Evolutionary conservation across 1,140 invertebrate genomes (phyloP).

Genomic region (Calosoma granatense): DNA sequence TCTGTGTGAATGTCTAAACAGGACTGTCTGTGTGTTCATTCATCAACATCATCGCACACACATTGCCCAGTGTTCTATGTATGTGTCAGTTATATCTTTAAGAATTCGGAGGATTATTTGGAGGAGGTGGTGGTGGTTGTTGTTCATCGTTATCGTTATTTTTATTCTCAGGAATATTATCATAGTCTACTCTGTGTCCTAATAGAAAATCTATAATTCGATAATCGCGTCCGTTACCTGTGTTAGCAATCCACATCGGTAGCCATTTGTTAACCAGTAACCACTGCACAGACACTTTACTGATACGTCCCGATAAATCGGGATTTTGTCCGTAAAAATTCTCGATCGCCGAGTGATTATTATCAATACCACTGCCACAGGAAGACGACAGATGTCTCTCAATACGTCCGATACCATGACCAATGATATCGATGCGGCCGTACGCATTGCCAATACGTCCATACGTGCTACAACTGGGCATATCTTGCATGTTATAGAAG

Average conservation of each 20-base stretch:
- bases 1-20: neutral
- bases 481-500: slow-evolving; percentile 13
- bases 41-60: no score
- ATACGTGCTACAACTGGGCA: slow-evolving; percentile 29
- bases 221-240: slow-evolving; percentile 38
- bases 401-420: slow-evolving; percentile 44
- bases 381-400: slow-evolving; percentile 44
- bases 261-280: slow-evolving; percentile 46
- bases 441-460: slow-evolving; percentile 38
- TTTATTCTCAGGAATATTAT: neutral
- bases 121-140: slow-evolving; percentile 12
- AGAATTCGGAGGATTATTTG: no score
- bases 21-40: neutral
- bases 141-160: neutral
- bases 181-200: slow-evolving; percentile 25
- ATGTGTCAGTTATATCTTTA: no score
- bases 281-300: slow-evolving; percentile 46
- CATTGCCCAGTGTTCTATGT: no score
- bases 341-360: slow-evolving; percentile 30
- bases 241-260: slow-evolving; percentile 45
- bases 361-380: slow-evolving; percentile 45
- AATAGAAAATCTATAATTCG: slow-evolving; percentile 44
- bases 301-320: slow-evolving; percentile 34
- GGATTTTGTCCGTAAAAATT: slow-evolving; percentile 23
- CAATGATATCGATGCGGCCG: slow-evolving; percentile 41